Evolutionary conservation across 2,113 vertebrate species (phyloP).

Genomic region (Pterophyllum scalare): DNA sequence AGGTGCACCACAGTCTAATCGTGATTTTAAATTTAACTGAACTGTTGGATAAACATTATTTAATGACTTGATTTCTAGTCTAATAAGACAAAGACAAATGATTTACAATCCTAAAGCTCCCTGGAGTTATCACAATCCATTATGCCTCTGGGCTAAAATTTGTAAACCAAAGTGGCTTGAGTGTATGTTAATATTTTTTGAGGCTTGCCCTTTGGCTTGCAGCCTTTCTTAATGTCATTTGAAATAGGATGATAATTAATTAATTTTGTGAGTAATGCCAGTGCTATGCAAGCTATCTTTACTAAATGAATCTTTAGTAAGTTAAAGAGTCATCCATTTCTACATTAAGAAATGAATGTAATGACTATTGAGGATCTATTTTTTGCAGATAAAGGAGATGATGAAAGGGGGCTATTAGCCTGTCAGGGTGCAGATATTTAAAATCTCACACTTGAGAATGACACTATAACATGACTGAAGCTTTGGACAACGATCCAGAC

Average conservation of each 20-base stretch:
- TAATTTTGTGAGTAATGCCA: neutral
- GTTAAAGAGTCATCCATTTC: neutral
- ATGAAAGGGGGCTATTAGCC: neutral
- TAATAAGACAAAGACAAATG: constrained; percentile 27
- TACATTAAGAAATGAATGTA: neutral
- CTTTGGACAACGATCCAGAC: neutral
- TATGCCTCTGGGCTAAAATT: neutral
- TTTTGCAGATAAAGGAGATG: neutral
- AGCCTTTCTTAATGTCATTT: neutral
- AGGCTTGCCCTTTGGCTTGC: neutral
- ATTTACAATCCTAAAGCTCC: neutral
- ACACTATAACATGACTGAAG: neutral
- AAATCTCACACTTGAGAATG: neutral
- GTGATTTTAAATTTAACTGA: constrained; percentile 6
- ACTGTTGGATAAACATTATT: neutral
- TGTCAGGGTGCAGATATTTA: neutral
- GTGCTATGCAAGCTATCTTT: neutral
- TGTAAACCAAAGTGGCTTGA: neutral
- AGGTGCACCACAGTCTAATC: neutral
- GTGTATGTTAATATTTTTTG: neutral
- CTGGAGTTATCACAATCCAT: neutral
- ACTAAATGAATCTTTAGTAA: too few species aligned
- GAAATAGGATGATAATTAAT: neutral
- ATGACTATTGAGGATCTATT: neutral
- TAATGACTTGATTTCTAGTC: neutral